These are phyloP conservation scores for Clavelina lepadiformis DNA, from an alignment of 23 tunicate genomes.

Conservation along the genomic window DNA sequence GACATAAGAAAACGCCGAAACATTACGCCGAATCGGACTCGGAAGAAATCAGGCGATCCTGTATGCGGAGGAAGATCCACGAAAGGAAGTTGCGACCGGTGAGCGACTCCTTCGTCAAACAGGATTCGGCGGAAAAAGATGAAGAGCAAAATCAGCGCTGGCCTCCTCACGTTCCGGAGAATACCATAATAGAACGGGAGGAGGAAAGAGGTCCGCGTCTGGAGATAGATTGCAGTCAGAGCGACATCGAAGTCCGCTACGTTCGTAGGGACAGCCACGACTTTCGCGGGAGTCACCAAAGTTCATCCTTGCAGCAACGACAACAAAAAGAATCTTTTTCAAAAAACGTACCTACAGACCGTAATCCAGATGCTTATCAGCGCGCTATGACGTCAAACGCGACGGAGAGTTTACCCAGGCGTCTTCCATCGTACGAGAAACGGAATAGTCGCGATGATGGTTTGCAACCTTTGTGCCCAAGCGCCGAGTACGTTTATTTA, in stretches of 20 bases:
- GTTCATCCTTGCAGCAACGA: no score
- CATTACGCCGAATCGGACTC: background rate
- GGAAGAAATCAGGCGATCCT: background rate
- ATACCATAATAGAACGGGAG: conserved; percentile 16
- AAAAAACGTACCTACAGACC: no score
- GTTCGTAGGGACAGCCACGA: no score
- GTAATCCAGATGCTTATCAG: no score
- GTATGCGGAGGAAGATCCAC: background rate
- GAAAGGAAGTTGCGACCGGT: conserved; percentile 15
- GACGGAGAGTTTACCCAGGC: no score
- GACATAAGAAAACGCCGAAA: background rate
- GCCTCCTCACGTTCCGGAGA: no score
- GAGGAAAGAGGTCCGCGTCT: conserved; percentile 19
- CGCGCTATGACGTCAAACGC: no score
- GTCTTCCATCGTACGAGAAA: no score
- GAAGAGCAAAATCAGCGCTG: no score
- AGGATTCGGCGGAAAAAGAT: background rate
- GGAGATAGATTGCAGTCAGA: conserved; percentile 87
- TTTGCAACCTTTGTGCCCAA: conserved; percentile 6
- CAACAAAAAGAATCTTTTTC: no score
- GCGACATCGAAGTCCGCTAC: conserved; percentile 84
- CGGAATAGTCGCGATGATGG: no score
- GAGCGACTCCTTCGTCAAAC: conserved; percentile 36
- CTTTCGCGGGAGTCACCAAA: no score
- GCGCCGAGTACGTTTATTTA: conserved; percentile 43